Conservation (phyloP, 2,113 vertebrate genomes). For the Sander vitreus region DNA sequence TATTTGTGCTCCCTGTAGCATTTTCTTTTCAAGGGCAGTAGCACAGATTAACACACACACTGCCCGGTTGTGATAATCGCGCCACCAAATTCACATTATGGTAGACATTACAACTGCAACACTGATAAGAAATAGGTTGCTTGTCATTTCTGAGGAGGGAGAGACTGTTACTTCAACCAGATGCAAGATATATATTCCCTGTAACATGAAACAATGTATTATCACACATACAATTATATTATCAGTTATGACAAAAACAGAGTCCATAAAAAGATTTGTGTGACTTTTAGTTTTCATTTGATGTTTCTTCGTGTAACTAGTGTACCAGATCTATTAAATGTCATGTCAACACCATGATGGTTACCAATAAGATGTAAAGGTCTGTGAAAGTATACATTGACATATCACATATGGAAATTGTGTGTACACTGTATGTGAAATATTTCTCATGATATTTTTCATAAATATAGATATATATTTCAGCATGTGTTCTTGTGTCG, state of each 20-base stretch:
- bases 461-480: constrained; percentile 64
- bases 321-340: not conserved
- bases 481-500: not conserved
- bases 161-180: not conserved
- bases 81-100: constrained; percentile 7
- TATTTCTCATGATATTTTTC: constrained; percentile 53
- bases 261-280: not conserved
- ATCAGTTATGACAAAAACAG: not conserved
- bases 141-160: not conserved
- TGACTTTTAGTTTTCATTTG: constrained; percentile 1
- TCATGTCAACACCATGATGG: not conserved
- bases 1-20: constrained; percentile 17
- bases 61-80: constrained; percentile 34
- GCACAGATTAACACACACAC: constrained; percentile 13
- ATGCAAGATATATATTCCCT: not conserved
- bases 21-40: constrained; percentile 34
- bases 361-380: not conserved
- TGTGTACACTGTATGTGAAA: constrained; percentile 32
- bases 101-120: not conserved
- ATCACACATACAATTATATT: no score
- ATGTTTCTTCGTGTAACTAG: not conserved
- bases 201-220: not conserved
- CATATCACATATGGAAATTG: constrained; percentile 8
- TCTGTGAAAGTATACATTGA: not conserved
- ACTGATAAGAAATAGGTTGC: not conserved